phyloP scores from a whole-genome alignment of 2,113 vertebrate genomes.

The Indicator maculatus region DNA sequence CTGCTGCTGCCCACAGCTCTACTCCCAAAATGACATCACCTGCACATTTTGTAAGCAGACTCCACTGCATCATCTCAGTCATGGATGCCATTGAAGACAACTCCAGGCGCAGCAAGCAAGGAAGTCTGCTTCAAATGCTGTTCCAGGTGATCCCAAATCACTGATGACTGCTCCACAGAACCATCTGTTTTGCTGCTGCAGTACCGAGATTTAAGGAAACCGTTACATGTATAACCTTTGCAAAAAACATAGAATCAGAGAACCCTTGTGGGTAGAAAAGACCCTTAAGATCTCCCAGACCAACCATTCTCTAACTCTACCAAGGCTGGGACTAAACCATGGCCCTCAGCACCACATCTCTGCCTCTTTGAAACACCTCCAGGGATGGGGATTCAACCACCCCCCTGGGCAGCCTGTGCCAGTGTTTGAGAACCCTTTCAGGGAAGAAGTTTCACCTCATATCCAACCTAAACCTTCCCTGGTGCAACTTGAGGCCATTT shows the following conservation, averaged over 20 bases:
- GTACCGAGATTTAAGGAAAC: background rate
- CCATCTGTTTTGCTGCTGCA: background rate
- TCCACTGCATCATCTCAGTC: background rate
- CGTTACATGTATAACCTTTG: background rate
- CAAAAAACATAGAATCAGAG: background rate
- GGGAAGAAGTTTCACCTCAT: too few relatives aligned
- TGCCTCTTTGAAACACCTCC: too few relatives aligned
- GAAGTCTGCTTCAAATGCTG: background rate
- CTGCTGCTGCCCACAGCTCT: background rate
- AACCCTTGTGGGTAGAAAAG: too few relatives aligned
- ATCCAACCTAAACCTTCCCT: too few relatives aligned
- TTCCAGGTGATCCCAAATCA: background rate
- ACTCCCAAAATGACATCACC: background rate
- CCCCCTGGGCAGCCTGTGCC: too few relatives aligned
- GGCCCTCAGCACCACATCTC: too few relatives aligned
- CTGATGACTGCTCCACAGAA: background rate
- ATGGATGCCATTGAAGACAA: background rate
- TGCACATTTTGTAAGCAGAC: background rate
- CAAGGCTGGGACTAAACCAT: too few relatives aligned
- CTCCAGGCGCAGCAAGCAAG: background rate
- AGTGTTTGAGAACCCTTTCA: too few relatives aligned
- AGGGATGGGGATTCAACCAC: too few relatives aligned
- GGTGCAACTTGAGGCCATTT: too few relatives aligned
- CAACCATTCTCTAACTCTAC: too few relatives aligned
- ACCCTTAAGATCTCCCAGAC: too few relatives aligned